Conservation (phyloP, 2,888 invertebrate species). For the Ophion costatus region DNA sequence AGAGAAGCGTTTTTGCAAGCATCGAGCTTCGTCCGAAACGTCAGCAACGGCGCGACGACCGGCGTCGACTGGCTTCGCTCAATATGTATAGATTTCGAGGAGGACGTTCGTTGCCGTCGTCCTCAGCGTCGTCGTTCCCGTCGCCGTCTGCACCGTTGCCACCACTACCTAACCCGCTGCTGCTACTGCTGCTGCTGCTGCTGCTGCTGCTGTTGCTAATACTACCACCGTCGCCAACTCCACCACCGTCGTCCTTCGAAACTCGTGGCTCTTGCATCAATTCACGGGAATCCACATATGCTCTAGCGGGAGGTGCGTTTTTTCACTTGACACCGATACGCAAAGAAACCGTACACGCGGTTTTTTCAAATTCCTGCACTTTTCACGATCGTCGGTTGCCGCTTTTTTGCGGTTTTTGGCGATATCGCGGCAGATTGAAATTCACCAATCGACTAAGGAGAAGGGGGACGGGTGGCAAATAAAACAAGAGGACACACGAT, state of each 20-base stretch:
- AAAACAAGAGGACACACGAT: no score
- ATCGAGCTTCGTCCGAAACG: conserved; percentile 33
- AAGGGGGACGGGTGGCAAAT: no score
- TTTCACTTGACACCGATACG: conserved; percentile 31
- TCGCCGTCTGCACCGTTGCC: conserved; percentile 29
- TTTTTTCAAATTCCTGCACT: neutral
- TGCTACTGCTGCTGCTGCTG: no score
- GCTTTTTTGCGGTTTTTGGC: neutral
- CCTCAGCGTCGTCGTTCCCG: neutral
- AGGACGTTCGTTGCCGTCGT: conserved; percentile 42
- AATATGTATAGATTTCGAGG: conserved; percentile 23
- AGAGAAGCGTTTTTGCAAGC: neutral
- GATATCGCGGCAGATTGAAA: no score
- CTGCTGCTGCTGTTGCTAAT: no score
- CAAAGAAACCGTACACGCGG: neutral
- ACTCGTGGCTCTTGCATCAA: conserved; percentile 62
- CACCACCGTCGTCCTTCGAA: conserved; percentile 51
- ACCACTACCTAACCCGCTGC: conserved; percentile 3
- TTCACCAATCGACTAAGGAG: no score
- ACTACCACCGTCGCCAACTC: neutral
- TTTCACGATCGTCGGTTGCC: neutral
- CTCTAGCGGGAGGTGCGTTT: conserved; percentile 30
- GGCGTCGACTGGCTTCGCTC: conserved; percentile 11
- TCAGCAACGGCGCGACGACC: conserved; percentile 59
- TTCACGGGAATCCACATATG: conserved; percentile 57